A percentile compares a stretch with the other conserved stretches of the same genome.
Evolutionary conservation across 2,888 invertebrate species (phyloP).

Genomic region (Netelia inedita): DNA sequence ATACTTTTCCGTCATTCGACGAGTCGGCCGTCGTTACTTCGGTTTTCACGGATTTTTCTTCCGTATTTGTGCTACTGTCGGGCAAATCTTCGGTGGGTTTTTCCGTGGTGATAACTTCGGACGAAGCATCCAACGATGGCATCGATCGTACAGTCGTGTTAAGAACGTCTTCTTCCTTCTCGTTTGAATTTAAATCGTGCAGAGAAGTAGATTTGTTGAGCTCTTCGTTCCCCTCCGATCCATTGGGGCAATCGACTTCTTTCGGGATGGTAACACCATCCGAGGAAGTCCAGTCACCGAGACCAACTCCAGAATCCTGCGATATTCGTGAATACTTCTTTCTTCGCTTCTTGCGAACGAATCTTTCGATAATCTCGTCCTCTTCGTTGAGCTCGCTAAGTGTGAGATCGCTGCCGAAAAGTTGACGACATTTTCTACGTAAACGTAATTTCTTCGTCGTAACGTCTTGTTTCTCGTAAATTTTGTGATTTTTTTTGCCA

Average conservation of each 20-base stretch:
- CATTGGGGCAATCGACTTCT: neutral
- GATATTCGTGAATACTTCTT: constrained; percentile 19
- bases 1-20: neutral
- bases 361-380: constrained; percentile 22
- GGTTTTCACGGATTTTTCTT: neutral
- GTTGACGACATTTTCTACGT: constrained; percentile 30
- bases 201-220: neutral
- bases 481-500: neutral
- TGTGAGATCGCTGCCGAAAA: constrained; percentile 40
- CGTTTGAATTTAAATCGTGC: neutral
- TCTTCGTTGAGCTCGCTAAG: constrained; percentile 53
- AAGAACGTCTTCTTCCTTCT: neutral
- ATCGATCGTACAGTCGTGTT: constrained; percentile 18
- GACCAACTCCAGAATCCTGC: constrained; percentile 20
- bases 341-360: neutral
- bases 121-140: constrained; percentile 33
- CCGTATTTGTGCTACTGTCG: constrained; percentile 55
- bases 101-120: neutral
- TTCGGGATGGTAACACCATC: neutral
- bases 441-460: constrained; percentile 8
- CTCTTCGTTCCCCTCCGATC: neutral
- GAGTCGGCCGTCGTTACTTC: constrained; percentile 1
- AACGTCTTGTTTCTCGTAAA: neutral
- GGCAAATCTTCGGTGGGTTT: constrained; percentile 24
- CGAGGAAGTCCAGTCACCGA: neutral